Evolutionary conservation across 1,140 invertebrate species (phyloP), one percentile per base, ranked within the genome.

Genomic region (Bombyx mandarina): DNA sequence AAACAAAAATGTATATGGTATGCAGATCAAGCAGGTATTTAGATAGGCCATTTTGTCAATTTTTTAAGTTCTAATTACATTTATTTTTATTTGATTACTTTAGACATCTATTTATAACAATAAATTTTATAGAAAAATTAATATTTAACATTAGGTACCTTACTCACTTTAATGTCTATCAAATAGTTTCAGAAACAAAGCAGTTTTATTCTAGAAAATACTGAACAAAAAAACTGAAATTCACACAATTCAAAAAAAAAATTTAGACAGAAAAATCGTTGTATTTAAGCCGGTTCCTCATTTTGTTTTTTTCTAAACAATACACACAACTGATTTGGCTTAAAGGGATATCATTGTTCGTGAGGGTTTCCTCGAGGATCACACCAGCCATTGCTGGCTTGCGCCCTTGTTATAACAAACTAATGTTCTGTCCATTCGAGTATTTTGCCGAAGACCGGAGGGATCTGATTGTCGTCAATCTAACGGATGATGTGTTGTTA

Each of bases 341-440:
- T 18, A n/a, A 50, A 26, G 53, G 52, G 3, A 58, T 43, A 18
- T 61, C 54, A 47, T 46, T 60, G 45, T 58, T 43, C 6, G 58
- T 57, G 8, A 58, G 52, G 45, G 47, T 54, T 10, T 63, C 59
- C 60, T 10, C 43, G 52, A 10, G 63, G 55, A 22, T 58, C 55
- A 12, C 54, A 47, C 55, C 42, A 22, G 43, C 45, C 22, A 52
- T 44, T 12, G 9, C 44, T 8, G 47, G 6, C 35, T 54, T 62
- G n/a, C 60, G 56, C 47, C 56, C 43, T 66, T 61, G 73, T 75
- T 86, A 86, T 76, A 83, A 82, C 8, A 82, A 65, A 62, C 73
- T 82, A 7, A 79, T 67, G 47, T 84, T 82, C 45, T 84, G 70
- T 22, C 76, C 79, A 45, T 84, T 86, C 4, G 79, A 81, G 48